Conservation (phyloP, 2,888 invertebrate genomes). For the Euzetes globulus region DNA sequence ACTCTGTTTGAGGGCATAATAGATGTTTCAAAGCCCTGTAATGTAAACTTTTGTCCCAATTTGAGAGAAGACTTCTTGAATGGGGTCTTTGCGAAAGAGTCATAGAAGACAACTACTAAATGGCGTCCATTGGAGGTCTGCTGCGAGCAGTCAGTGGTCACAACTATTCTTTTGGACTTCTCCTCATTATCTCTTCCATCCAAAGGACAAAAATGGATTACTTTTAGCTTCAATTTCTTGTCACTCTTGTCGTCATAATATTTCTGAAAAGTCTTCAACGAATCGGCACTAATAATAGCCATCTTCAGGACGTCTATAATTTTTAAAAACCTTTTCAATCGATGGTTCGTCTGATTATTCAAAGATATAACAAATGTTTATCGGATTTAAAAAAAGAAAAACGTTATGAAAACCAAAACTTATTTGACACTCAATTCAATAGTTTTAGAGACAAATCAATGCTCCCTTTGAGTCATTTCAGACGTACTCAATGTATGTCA, state of each 20-base stretch:
- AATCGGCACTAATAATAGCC: constrained; percentile 1
- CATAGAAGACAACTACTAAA: constrained; percentile 16
- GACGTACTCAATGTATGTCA: not conserved
- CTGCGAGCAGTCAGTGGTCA: not conserved
- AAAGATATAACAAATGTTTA: not conserved
- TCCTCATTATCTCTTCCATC: not conserved
- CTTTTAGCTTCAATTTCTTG: constrained; percentile 5
- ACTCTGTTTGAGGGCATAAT: constrained; percentile 9
- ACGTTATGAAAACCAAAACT: not conserved
- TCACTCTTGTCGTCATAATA: not conserved
- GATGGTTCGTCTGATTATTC: not conserved
- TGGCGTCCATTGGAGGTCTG: not conserved
- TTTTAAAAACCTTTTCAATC: not conserved
- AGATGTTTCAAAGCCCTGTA: not conserved
- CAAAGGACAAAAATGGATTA: not conserved
- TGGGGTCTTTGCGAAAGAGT: constrained; percentile 6
- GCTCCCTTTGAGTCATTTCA: not conserved
- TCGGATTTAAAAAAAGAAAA: not conserved
- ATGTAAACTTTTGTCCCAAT: not conserved
- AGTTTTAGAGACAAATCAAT: not conserved
- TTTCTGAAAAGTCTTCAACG: too few relatives aligned
- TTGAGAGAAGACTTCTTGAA: constrained; percentile 22
- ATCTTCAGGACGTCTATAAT: not conserved
- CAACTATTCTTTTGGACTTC: not conserved
- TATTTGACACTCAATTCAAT: not conserved